phyloP scores from a whole-genome alignment of 2,113 vertebrate species.

The Petromus typicus region DNA sequence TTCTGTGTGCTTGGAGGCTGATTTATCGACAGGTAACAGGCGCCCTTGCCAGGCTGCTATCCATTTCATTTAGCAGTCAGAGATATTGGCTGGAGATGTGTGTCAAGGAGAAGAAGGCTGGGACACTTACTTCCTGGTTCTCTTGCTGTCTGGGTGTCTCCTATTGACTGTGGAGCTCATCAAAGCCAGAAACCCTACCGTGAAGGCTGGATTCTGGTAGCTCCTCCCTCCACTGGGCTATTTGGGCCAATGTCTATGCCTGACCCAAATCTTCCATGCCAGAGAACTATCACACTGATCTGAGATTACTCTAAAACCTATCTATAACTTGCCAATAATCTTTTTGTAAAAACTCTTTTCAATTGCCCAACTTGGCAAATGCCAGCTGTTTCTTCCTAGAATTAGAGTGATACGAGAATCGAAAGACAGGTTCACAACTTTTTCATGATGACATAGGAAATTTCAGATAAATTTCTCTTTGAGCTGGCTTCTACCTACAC shows the following conservation, averaged over 20 bases:
- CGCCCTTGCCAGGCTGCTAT: not conserved
- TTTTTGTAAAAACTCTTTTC: not conserved
- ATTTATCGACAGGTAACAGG: not conserved
- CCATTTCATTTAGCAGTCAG: not conserved
- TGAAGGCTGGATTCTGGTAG: not conserved
- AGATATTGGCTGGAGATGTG: not conserved
- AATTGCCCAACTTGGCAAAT: not conserved
- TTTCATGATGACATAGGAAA: not conserved
- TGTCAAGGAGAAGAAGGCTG: not conserved
- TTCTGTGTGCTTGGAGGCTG: not conserved
- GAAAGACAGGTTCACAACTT: not conserved
- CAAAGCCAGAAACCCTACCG: not conserved
- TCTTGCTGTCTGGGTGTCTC: not conserved
- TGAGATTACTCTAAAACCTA: not conserved
- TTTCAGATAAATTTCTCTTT: not conserved
- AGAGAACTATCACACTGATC: not conserved
- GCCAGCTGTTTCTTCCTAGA: not conserved
- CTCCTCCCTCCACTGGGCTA: not conserved
- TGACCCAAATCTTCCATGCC: not conserved
- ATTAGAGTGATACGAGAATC: not conserved
- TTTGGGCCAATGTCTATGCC: too few relatives aligned
- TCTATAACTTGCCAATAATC: not conserved
- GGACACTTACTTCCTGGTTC: not conserved
- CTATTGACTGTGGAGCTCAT: not conserved
- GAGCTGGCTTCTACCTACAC: not conserved